These are phyloP conservation scores for Hyles lineata DNA, from an alignment of 2,888 invertebrate species.

Conservation along the genomic window DNA sequence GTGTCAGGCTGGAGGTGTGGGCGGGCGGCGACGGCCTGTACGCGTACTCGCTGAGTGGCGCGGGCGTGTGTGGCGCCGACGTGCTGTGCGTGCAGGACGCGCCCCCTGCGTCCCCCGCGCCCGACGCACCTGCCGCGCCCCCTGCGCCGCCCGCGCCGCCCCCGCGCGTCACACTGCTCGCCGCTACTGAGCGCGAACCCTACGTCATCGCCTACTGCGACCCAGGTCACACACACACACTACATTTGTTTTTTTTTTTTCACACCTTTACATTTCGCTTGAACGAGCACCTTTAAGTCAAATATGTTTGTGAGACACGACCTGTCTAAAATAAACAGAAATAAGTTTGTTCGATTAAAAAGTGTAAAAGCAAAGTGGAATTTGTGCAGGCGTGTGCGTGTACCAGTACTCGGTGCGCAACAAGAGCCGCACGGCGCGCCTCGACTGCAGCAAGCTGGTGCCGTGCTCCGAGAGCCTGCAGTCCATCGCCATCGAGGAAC, in stretches of 20 bases:
- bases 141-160: neutral
- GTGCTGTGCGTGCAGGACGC: constrained; percentile 84
- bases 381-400: constrained; percentile 89
- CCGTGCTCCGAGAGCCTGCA: constrained; percentile 96
- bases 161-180: constrained; percentile 87
- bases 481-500: constrained; percentile 95
- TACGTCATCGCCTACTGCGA: constrained; percentile 92
- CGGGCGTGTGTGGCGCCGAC: constrained; percentile 90
- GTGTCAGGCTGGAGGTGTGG: constrained; percentile 91
- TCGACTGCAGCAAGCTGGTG: constrained; percentile 96
- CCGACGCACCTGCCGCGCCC: constrained; percentile 82
- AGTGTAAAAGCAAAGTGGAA: no score
- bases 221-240: constrained; percentile 84
- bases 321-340: no score
- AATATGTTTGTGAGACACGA: no score
- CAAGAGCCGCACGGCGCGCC: constrained; percentile 89
- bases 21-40: constrained; percentile 94
- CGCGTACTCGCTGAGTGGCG: constrained; percentile 89
- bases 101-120: constrained; percentile 87
- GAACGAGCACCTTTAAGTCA: no score
- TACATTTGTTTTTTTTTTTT: neutral
- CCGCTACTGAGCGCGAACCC: constrained; percentile 85
- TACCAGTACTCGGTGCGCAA: constrained; percentile 93
- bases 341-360: no score
- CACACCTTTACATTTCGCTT: no score